Evolutionary conservation across 2,888 invertebrate genomes (phyloP), one percentile per base, ranked within the genome.

Genomic region (Iselma pallidipennis): DNA sequence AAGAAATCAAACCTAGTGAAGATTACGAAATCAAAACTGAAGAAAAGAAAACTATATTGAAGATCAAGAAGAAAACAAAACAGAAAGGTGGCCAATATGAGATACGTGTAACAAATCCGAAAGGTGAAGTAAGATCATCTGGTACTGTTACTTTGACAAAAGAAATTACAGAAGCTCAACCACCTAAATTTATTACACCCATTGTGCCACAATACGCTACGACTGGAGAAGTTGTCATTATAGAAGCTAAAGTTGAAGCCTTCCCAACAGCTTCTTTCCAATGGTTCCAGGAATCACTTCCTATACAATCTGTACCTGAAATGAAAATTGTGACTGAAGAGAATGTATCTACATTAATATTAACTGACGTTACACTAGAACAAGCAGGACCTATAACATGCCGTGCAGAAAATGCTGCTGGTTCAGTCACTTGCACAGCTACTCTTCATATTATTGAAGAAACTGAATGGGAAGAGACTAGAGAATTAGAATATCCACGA

Each of bases 51-150:
- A 90, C 91, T 0, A 86, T 82, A 48, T 82, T 94, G 25, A 85
- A 81, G 69, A 87, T 95, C 62, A 82, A 85, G 33, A 88, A 91
- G 67, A 85, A 87, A 71, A 87, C 87, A 48, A 90, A 89, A 78
- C 90, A 90, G 75, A 91, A 92, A 76, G 86, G 87, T 62, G 96
- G 96, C 26, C 94, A 94, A 81, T 96, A 95, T 80, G 95, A 95
- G 84, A 89, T 95, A 12, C 84, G 90, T 25, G 89, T 93, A n/a
- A 86, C 88, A 73, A 93, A 92, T 81, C 85, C 87, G 61, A 88
- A 87, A 49, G 90, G 94, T 10, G 89, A 92, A 76, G 91, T 90
- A 1, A 89, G 91, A 74, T 89, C 93, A 31, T 91, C 91, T 2
- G 91, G 94, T 61, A 91, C 94, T 0, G 88, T 96, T n/a, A 88